Conservation (phyloP, 1,140 invertebrate species). For the Sycophila sp. region DNA sequence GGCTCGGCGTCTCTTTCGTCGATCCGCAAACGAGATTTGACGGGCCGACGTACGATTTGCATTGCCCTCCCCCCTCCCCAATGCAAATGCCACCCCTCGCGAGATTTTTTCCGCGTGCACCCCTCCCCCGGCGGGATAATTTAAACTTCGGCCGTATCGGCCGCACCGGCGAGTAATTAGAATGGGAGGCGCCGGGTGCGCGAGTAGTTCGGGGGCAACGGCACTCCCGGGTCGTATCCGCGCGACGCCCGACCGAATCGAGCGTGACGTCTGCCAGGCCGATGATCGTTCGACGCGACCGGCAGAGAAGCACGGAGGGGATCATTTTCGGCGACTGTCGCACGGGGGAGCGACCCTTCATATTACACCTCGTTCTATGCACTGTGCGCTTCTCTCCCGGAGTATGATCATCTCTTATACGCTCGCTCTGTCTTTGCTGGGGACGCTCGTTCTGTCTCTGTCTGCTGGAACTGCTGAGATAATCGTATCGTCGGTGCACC, state of each 20-base stretch:
- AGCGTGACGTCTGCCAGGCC: background rate
- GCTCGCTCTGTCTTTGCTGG: no score
- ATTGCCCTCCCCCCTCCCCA: background rate
- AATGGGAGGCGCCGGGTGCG: background rate
- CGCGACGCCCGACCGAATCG: background rate
- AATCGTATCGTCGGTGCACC: slow-evolving; percentile 17
- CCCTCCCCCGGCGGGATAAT: slow-evolving; percentile 3
- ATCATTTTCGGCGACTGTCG: background rate
- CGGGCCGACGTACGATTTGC: slow-evolving; percentile 23
- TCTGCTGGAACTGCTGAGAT: background rate
- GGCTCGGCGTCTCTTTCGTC: background rate
- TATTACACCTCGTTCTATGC: no score
- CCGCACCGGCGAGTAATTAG: slow-evolving; percentile 3
- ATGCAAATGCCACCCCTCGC: background rate
- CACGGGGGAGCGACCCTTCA: background rate
- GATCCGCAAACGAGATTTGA: slow-evolving; percentile 12
- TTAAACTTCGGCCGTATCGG: background rate
- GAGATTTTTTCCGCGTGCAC: background rate
- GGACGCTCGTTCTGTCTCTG: no score
- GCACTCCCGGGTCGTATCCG: slow-evolving; percentile 12
- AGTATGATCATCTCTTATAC: no score
- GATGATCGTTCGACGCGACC: background rate
- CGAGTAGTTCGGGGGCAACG: background rate
- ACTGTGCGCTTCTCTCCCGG: no score
- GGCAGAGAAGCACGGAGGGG: background rate